Base-by-base conservation (phyloP, 2,888 invertebrate genomes). In the Caenorhabditis sp. region DNA sequence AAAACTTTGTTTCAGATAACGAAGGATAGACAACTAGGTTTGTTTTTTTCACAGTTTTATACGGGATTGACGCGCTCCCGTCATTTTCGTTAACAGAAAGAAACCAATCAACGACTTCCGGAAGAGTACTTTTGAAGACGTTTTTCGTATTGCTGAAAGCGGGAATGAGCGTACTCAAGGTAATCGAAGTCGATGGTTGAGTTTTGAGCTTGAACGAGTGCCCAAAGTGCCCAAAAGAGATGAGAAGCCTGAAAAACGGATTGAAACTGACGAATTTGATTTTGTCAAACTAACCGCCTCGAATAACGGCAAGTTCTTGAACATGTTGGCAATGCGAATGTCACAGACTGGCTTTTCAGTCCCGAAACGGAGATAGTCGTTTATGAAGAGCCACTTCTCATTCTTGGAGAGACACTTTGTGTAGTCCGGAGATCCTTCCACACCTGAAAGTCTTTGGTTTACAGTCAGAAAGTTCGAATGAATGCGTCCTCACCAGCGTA, bases 401-500 rank as follows among this genome's bases (percentile, higher is more conserved):
- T 76, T 74, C 13, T 70, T 65, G 2, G 52, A 70, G 2, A 88
- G 83, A 35, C 86, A 86, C n/a, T 76, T 74, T 8, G 66, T 66
- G 56, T 85, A 86, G 65, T 88, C 84, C 11, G 80, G 59, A n/a
- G 85, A 74, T 2, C 86, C 87, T n/a, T 86, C 86, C 11, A 88
- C 88, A 20, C 88, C 88, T 85, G 24, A 58, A 81, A 62, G 7
- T 8, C 15, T n/a, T n/a, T n/a, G n/a, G n/a, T n/a, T n/a, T n/a
- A n/a, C n/a, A n/a, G n/a, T n/a, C n/a, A n/a, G n/a, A n/a, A n/a
- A n/a, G n/a, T n/a, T n/a, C n/a, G n/a, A n/a, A n/a, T n/a, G n/a
- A n/a, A n/a, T n/a, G n/a, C n/a, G n/a, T n/a, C n/a, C 15, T 24
- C 55, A 93, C 97, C 98, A 83, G 94, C 95, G 91, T 94, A 97